Evolutionary conservation across 1,140 invertebrate species (phyloP), one percentile per base, ranked within the genome.

Genomic region (Drosophila bipectinata): DNA sequence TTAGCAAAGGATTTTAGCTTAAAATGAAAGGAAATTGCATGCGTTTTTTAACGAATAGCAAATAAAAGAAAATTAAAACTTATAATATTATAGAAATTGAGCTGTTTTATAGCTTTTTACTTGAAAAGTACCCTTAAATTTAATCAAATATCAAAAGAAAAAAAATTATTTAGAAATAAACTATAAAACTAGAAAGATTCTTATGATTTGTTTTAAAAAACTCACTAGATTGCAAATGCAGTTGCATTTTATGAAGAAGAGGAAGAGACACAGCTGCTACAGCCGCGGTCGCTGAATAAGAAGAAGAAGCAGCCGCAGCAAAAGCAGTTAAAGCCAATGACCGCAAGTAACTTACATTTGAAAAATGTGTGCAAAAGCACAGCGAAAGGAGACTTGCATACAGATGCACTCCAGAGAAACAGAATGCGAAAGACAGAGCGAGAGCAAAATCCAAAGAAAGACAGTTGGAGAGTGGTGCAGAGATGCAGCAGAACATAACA

Each of bases 301-400:
- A 41, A 58, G 58, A 53, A 10, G 24, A 58, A 49, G 45, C 30
- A 24, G 53, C 28, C 10, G 21, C 56, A 58, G 44, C 53, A 47
- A 44, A 61, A 58, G 85, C 83, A 83, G 77, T 71, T 84, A 77
- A 91, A 90, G 90, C 73, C 90, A 91, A 91, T 91, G 90, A 91
- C 90, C 90, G 90, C 90, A 77, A 91, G 90, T 91, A 91, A 90
- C 90, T 91, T 91, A 91, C 90, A 91, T 91, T 91, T 90, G 90
- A 90, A 91, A 91, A 91, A 91, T 91, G 90, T 90, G 85, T 88
- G 85, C 80, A 85, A 89, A 88, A 88, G 73, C 79, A 89, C 84
- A 89, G 84, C 84, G 84, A 89, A 89, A 89, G 84, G 85, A 89
- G 74, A 73, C 77, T 61, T 58, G 52, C 52, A 73, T 58, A 75